Conservation (phyloP, 37 sponge, comb jelly and placozoan species). For the Ephydatia muelleri region DNA sequence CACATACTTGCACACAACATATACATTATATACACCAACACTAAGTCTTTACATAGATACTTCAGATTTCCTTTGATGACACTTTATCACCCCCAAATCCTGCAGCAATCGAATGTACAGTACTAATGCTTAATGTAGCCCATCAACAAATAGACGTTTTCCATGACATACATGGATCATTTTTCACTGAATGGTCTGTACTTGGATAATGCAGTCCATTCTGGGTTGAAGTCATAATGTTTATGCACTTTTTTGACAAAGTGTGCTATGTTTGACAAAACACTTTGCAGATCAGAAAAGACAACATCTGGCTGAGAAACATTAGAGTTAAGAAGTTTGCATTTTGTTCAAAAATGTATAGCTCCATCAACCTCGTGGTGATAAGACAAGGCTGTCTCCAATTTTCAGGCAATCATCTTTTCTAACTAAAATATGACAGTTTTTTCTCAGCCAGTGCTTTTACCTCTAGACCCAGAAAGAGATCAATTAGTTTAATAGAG, state of each 20-base stretch:
- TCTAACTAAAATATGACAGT: neutral
- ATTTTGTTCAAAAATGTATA: neutral
- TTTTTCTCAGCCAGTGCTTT: neutral
- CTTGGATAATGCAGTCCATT: neutral
- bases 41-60: too few relatives aligned
- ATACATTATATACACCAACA: too few relatives aligned
- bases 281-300: neutral
- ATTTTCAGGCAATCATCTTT: neutral
- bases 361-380: neutral
- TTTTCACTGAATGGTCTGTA: neutral
- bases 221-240: neutral
- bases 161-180: neutral
- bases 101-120: neutral
- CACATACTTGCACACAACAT: too few relatives aligned
- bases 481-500: neutral
- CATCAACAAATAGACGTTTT: neutral
- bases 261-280: neutral
- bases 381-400: neutral
- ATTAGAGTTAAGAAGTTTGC: neutral
- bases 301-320: neutral
- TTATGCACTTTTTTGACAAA: neutral
- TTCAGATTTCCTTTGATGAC: too few relatives aligned
- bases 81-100: neutral
- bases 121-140: neutral
- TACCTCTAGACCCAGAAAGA: neutral